Evolutionary conservation across 2,797 vertebrate genomes (phyloP).

Genomic region (Gymnothorax reevesii): DNA sequence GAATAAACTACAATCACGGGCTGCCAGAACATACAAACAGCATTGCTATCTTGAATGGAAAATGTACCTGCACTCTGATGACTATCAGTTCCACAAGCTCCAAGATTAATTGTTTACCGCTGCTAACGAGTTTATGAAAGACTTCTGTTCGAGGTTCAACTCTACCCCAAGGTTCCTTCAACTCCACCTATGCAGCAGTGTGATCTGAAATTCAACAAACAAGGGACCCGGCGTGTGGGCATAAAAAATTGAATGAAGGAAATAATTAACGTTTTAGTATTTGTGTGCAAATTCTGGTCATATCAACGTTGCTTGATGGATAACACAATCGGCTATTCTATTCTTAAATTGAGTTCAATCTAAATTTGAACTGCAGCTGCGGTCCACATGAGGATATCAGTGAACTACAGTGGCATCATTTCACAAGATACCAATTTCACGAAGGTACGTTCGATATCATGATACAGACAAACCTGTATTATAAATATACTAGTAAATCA

Average conservation of each 20-base stretch:
- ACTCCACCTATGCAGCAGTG: background rate
- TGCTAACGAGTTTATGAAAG: slow-evolving; percentile 8
- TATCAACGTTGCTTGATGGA: background rate
- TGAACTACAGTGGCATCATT: background rate
- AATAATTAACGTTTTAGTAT: background rate
- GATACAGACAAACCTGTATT: background rate
- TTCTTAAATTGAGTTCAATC: background rate
- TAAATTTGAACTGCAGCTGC: background rate
- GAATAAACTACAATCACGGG: background rate
- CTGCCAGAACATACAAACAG: background rate
- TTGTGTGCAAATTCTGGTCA: background rate
- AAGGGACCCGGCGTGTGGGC: background rate
- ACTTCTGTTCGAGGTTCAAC: background rate
- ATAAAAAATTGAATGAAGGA: background rate
- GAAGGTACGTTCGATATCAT: background rate
- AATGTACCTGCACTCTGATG: background rate
- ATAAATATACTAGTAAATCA: background rate
- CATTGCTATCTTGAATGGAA: background rate
- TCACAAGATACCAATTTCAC: slow-evolving; percentile 7
- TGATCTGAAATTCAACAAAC: background rate
- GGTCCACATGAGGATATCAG: background rate
- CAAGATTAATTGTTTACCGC: background rate
- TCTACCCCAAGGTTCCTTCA: background rate
- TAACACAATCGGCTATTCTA: too few relatives aligned
- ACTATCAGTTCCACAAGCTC: background rate